Conservation (phyloP, 2,888 invertebrate species). For the Teleiodes luculella region DNA sequence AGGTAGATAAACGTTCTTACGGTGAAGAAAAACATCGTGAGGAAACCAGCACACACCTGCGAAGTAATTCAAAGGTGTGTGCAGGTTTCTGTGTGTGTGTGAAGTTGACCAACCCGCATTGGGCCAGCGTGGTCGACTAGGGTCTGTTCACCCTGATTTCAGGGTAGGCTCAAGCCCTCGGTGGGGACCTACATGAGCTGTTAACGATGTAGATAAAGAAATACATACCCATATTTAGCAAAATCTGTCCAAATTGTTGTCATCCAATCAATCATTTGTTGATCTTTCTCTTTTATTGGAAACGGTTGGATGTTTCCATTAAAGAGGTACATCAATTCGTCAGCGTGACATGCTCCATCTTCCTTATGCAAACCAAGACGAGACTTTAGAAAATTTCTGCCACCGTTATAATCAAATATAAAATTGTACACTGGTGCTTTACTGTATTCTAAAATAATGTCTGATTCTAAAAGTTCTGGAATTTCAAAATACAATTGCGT, state of each 20-base stretch:
- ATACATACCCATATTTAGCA: conserved; percentile 62
- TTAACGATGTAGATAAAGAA: no score
- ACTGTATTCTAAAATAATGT: conserved; percentile 32
- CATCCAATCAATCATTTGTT: conserved; percentile 47
- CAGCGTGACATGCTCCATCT: conserved; percentile 58
- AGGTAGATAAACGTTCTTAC: no score
- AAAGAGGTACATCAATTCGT: conserved; percentile 65
- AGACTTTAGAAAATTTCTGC: conserved; percentile 53
- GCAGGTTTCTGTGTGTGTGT: no score
- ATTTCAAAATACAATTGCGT: conserved; percentile 64
- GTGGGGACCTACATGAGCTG: no score
- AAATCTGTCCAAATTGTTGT: conserved; percentile 66
- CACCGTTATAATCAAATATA: conserved; percentile 57
- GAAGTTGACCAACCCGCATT: no score
- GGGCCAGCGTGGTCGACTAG: no score
- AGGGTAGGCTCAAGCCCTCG: no score
- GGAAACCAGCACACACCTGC: no score
- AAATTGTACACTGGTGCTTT: conserved; percentile 54
- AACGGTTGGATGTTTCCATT: conserved; percentile 49
- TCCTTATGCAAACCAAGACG: conserved; percentile 39
- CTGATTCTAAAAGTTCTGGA: conserved; percentile 55
- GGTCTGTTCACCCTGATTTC: no score
- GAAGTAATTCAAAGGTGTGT: no score
- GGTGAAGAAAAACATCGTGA: no score
- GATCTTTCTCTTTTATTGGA: conserved; percentile 42